Evolutionary conservation across 2,113 vertebrate genomes (phyloP).

Genomic region (Oryzias woworae): DNA sequence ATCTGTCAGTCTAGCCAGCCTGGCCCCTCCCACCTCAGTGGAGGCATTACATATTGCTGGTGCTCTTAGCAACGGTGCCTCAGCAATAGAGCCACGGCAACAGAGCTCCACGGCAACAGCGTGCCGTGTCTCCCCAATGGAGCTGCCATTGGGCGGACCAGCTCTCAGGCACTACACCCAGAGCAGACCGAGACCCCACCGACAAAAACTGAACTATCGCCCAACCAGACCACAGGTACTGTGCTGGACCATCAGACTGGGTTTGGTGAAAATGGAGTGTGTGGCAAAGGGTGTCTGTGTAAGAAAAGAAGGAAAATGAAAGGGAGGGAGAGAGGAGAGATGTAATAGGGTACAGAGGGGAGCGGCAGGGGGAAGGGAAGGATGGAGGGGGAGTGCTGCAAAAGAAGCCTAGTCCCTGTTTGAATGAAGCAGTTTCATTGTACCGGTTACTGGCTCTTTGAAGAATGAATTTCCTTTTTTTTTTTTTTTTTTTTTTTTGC

Average conservation of each 20-base stretch:
- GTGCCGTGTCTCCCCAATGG: slow-evolving; percentile 78
- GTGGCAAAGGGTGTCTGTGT: slow-evolving; percentile 43
- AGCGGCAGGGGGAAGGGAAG: slow-evolving; percentile 72
- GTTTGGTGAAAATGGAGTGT: slow-evolving; percentile 47
- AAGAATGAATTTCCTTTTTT: slow-evolving; percentile 37
- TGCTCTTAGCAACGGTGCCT: slow-evolving; percentile 77
- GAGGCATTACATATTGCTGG: slow-evolving; percentile 75
- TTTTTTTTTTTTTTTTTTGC: not conserved
- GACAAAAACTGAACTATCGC: slow-evolving; percentile 74
- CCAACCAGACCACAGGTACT: slow-evolving; percentile 73
- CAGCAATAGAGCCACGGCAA: slow-evolving; percentile 72
- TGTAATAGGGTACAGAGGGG: slow-evolving; percentile 64
- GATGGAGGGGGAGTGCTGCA: slow-evolving; percentile 57
- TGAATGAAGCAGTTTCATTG: slow-evolving; percentile 61
- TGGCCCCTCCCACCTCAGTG: slow-evolving; percentile 65
- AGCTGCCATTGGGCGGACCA: slow-evolving; percentile 78
- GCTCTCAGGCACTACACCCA: slow-evolving; percentile 77
- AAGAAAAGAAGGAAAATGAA: slow-evolving; percentile 56
- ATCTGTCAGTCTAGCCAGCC: slow-evolving; percentile 69
- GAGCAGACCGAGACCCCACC: slow-evolving; percentile 76
- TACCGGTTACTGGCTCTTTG: slow-evolving; percentile 58
- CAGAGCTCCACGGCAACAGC: slow-evolving; percentile 74
- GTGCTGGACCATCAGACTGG: slow-evolving; percentile 28
- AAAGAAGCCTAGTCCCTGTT: slow-evolving; percentile 63
- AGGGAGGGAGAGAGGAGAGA: slow-evolving; percentile 55